Evolutionary conservation across 2,888 invertebrate species (phyloP).

Genomic region (Drosophila kokeensis): DNA sequence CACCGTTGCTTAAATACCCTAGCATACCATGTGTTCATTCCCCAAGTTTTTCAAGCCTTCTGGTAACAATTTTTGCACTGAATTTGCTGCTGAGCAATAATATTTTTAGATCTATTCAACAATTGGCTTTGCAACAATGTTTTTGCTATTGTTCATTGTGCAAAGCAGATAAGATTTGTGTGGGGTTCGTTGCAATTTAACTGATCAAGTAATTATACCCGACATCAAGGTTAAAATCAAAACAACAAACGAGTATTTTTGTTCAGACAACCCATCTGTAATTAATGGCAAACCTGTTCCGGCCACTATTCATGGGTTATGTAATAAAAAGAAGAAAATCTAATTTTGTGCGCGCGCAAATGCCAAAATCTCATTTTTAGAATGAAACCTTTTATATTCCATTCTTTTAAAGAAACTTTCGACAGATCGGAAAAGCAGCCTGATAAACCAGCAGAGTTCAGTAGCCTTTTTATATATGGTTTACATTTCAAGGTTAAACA

Average conservation of each 20-base stretch:
- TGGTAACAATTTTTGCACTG: not conserved
- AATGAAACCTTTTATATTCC: not conserved
- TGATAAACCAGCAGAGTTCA: conserved; percentile 38
- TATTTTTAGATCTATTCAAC: not conserved
- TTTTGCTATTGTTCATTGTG: conserved; percentile 12
- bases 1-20: conserved; percentile 33
- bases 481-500: conserved; percentile 12
- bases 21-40: not conserved
- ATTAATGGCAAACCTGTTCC: conserved; percentile 63
- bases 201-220: conserved; percentile 52
- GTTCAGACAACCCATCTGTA: conserved; percentile 37
- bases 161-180: conserved; percentile 30
- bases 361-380: conserved; percentile 10
- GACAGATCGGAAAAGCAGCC: not conserved
- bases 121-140: not conserved
- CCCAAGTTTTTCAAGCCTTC: not conserved
- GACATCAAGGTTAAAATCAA: conserved; percentile 40
- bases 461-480: conserved; percentile 30
- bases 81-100: not conserved
- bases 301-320: conserved; percentile 44
- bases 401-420: not conserved
- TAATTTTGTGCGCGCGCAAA: conserved; percentile 18
- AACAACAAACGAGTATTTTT: conserved; percentile 50
- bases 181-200: conserved; percentile 23
- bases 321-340: conserved; percentile 31